phyloP scores from a whole-genome alignment of 2,797 vertebrate species.

The Ptychobarbus kaznakovi region DNA sequence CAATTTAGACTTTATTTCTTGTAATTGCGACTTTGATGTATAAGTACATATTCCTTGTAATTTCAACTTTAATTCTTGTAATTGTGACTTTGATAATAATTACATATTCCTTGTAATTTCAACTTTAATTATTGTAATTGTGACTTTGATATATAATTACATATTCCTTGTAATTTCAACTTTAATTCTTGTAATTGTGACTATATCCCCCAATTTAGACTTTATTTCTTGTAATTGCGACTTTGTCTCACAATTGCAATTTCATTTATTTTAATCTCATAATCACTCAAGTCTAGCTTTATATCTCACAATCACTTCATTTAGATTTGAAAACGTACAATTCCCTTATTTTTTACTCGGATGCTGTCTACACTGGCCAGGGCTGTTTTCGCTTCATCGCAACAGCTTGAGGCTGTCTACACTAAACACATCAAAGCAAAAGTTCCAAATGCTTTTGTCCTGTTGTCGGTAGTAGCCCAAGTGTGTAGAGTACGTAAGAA shows the following conservation, averaged over 20 bases:
- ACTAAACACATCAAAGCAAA: background rate
- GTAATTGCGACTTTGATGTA: background rate
- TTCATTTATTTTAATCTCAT: background rate
- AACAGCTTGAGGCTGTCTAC: background rate
- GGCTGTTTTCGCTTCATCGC: background rate
- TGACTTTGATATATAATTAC: no score
- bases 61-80: no score
- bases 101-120: background rate
- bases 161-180: background rate
- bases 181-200: background rate
- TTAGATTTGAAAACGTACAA: background rate
- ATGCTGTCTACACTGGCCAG: background rate
- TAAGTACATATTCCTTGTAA: no score
- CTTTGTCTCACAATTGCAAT: background rate
- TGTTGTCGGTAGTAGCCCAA: background rate
- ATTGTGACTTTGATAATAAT: no score
- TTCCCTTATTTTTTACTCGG: background rate
- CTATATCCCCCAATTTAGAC: no score
- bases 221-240: background rate
- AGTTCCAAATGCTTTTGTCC: background rate
- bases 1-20: background rate
- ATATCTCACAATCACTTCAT: background rate
- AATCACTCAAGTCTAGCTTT: background rate
- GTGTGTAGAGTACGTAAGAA: background rate
- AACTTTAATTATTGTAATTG: background rate